These are phyloP conservation scores for Petrosia ficiformis DNA, from an alignment of 37 sponge, comb jelly and placozoan genomes.

Conservation along the genomic window DNA sequence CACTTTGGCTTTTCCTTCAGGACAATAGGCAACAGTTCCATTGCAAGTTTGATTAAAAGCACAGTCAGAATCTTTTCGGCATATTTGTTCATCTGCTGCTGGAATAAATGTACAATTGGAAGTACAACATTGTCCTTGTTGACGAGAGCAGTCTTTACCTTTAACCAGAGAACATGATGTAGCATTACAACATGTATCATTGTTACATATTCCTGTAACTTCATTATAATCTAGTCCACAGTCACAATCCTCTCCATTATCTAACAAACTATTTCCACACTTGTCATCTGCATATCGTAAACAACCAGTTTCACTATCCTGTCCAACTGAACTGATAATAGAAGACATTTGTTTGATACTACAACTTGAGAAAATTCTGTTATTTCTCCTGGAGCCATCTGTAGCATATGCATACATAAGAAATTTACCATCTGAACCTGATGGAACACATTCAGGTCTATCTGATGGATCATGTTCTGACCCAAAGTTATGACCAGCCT, in stretches of 20 bases:
- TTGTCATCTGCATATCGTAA: slow-evolving; percentile 14
- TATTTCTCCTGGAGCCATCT: slow-evolving; percentile 75
- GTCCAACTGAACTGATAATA: slow-evolving; percentile 31
- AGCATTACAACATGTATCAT: slow-evolving; percentile 58
- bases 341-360: slow-evolving; percentile 43
- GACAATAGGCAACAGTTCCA: slow-evolving; percentile 52
- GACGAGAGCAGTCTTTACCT: neutral
- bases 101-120: neutral
- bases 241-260: slow-evolving; percentile 76
- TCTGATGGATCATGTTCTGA: slow-evolving; percentile 57
- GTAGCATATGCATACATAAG: slow-evolving; percentile 89
- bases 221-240: slow-evolving; percentile 30
- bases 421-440: slow-evolving; percentile 67
- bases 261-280: slow-evolving; percentile 76
- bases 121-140: neutral
- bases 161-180: slow-evolving; percentile 33
- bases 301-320: slow-evolving; percentile 2
- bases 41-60: slow-evolving; percentile 44
- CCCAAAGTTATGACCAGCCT: slow-evolving; percentile 96
- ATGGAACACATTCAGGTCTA: slow-evolving; percentile 4
- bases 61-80: neutral
- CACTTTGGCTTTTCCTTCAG: slow-evolving; percentile 24
- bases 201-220: slow-evolving; percentile 17
- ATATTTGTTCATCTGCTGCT: neutral
- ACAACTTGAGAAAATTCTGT: slow-evolving; percentile 77